Percentiles rank a stretch among this genome's conserved stretches.
Conservation (phyloP, 2,113 vertebrate genomes). For the Chitala chitala region DNA sequence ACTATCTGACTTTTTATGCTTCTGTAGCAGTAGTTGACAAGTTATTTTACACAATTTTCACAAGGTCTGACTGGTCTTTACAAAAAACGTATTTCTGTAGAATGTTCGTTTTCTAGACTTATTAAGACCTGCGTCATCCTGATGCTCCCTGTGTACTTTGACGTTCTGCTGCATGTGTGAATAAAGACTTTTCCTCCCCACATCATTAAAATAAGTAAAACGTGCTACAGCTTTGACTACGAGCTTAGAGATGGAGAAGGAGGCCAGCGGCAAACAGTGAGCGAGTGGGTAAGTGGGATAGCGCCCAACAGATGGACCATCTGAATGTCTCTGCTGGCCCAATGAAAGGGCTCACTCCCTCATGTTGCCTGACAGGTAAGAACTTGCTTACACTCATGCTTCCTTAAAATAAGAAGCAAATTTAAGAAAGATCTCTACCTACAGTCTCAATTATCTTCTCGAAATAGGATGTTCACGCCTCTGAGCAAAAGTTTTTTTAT, state of each 20-base stretch:
- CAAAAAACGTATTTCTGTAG: slow-evolving; percentile 19
- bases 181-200: slow-evolving; percentile 56
- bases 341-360: no score
- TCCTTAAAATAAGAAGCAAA: no score
- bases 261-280: neutral
- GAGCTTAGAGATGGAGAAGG: slow-evolving; percentile 16
- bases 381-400: no score
- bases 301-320: no score
- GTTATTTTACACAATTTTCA: slow-evolving; percentile 15
- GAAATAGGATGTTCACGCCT: no score
- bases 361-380: no score
- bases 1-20: neutral
- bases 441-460: no score
- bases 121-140: slow-evolving; percentile 7
- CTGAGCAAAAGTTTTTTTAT: no score
- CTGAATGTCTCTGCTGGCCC: no score
- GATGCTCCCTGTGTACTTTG: slow-evolving; percentile 50
- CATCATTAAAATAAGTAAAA: slow-evolving; percentile 36
- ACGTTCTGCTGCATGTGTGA: slow-evolving; percentile 59
- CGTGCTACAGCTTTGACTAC: slow-evolving; percentile 33
- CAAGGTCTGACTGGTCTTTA: slow-evolving; percentile 9
- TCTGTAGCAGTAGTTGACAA: neutral
- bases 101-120: slow-evolving; percentile 1
- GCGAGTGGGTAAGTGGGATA: no score
- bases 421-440: no score